Evolutionary conservation across 2,113 vertebrate species (phyloP).

Genomic region (Albula glossodonta): DNA sequence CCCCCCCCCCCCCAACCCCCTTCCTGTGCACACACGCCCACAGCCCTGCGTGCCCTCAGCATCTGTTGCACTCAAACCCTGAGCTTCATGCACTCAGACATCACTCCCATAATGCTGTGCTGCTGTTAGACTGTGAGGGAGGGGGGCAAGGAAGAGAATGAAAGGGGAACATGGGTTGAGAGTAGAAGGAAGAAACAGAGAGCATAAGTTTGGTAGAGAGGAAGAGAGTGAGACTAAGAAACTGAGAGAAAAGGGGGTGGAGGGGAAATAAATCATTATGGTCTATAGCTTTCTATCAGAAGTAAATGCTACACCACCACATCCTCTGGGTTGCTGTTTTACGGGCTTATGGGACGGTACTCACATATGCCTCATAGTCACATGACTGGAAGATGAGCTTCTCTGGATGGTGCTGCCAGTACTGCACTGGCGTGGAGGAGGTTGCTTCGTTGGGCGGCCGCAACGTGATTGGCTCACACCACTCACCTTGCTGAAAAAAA

Average conservation of each 20-base stretch:
- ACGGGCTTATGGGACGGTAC: constrained; percentile 52
- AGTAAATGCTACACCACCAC: neutral
- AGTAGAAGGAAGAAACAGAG: constrained; percentile 1
- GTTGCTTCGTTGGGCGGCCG: constrained; percentile 96
- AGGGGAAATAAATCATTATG: neutral
- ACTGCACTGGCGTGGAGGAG: constrained; percentile 95
- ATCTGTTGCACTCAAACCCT: neutral
- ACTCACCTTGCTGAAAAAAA: constrained; percentile 93
- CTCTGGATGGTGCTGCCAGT: constrained; percentile 98
- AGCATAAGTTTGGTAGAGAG: no score
- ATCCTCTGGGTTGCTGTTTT: neutral
- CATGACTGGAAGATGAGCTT: constrained; percentile 99
- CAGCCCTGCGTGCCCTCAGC: neutral
- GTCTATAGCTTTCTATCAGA: neutral
- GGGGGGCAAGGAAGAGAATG: neutral
- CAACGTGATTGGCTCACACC: constrained; percentile 97
- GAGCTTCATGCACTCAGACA: neutral
- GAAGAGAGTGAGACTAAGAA: constrained; percentile 19
- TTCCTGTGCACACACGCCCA: neutral
- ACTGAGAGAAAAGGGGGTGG: constrained; percentile 6
- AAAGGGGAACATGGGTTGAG: constrained; percentile 3
- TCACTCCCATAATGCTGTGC: neutral
- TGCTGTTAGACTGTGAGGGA: neutral
- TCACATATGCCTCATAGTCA: constrained; percentile 98
- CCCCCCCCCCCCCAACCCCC: neutral